These are phyloP conservation scores for Eciton burchellii DNA, from an alignment of 1,140 invertebrate genomes.

Conservation along the genomic window DNA sequence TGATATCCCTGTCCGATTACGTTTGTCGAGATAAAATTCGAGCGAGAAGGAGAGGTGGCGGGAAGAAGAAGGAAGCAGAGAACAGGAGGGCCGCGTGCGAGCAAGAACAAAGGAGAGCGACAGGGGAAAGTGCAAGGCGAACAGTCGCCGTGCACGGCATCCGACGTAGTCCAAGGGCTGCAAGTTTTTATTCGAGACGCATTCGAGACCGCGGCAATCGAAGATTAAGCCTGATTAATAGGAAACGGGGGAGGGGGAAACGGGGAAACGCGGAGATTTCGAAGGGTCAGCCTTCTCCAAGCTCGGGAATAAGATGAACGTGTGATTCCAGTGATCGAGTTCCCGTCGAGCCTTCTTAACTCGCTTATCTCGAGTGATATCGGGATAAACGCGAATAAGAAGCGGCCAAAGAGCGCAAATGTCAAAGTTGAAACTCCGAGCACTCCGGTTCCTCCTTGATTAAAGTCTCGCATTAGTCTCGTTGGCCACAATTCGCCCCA, in stretches of 20 bases:
- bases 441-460: conserved; percentile 26
- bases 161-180: neutral
- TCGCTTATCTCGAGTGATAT: neutral
- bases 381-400: neutral
- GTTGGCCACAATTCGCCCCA: conserved; percentile 39
- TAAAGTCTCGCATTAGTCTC: conserved; percentile 53
- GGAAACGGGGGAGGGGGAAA: neutral
- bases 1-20: conserved; percentile 37
- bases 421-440: neutral
- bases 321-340: conserved; percentile 1
- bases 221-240: neutral
- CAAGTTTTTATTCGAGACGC: neutral
- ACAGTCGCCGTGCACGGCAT: neutral
- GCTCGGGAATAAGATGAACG: neutral
- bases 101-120: neutral
- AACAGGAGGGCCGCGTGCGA: neutral
- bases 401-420: neutral
- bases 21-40: conserved; percentile 34
- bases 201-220: neutral
- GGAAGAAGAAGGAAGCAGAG: neutral
- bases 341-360: conserved; percentile 20
- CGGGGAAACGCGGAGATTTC: neutral
- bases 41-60: neutral
- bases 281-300: neutral
- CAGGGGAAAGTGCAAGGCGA: conserved; percentile 20